A percentile compares a stretch with the other conserved stretches of the same genome.
Conservation (phyloP, 2,888 invertebrate species). For the Chouioia cunea region DNA sequence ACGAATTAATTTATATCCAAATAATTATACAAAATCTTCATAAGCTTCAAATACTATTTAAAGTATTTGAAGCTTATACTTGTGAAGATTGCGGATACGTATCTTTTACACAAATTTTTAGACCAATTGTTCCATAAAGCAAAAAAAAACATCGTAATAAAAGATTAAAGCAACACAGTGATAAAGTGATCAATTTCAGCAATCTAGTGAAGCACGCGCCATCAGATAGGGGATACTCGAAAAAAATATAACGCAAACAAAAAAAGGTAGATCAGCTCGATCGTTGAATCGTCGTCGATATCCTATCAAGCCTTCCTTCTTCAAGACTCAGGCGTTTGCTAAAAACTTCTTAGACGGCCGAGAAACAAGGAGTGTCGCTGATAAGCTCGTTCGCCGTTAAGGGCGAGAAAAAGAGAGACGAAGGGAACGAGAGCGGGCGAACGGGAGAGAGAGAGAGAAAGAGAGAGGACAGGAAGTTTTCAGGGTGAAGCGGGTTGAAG, state of each 20-base stretch:
- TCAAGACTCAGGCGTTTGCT: neutral
- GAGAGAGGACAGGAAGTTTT: conserved; percentile 55
- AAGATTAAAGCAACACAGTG: conserved; percentile 31
- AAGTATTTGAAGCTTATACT: too few species aligned
- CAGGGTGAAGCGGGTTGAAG: conserved; percentile 57
- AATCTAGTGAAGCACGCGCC: conserved; percentile 21
- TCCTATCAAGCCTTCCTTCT: too few species aligned
- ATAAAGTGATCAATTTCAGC: conserved; percentile 39
- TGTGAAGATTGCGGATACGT: too few species aligned
- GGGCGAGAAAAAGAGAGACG: conserved; percentile 39
- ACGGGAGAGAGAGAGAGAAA: conserved; percentile 52
- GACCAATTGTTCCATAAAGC: too few species aligned
- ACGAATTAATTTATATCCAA: too few species aligned
- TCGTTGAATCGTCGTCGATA: too few species aligned
- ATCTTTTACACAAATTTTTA: too few species aligned
- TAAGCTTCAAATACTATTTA: too few species aligned
- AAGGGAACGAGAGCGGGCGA: neutral
- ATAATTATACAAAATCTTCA: too few species aligned
- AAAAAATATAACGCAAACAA: conserved; percentile 8
- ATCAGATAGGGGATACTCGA: conserved; percentile 12
- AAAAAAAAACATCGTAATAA: too few species aligned
- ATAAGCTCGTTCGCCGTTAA: conserved; percentile 58
- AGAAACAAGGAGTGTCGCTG: conserved; percentile 50
- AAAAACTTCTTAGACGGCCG: conserved; percentile 9
- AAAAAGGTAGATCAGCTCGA: too few species aligned